Percentiles rank a stretch among this genome's conserved stretches.
phyloP scores from a whole-genome alignment of 2,888 invertebrate species.

The Eubasilissa splendida region DNA sequence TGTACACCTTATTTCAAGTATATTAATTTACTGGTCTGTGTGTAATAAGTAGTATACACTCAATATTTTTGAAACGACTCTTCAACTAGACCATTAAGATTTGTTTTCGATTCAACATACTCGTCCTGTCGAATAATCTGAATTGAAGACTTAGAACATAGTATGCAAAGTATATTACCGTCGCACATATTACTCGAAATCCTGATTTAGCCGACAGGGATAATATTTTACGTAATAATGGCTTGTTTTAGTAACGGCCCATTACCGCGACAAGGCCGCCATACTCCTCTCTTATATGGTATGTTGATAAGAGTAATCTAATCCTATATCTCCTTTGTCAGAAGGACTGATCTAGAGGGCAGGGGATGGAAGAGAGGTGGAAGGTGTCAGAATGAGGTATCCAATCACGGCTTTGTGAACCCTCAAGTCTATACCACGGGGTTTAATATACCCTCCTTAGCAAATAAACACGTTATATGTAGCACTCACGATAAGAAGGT shows the following conservation, averaged over 20 bases:
- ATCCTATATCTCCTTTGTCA: constrained; percentile 31
- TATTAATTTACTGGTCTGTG: too few relatives aligned
- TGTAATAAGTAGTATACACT: too few relatives aligned
- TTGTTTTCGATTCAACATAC: too few relatives aligned
- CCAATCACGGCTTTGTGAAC: constrained; percentile 27
- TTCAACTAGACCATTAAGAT: too few relatives aligned
- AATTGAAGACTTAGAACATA: too few relatives aligned
- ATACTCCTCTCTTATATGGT: constrained; percentile 1
- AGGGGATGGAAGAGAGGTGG: constrained; percentile 12
- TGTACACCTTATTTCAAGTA: too few relatives aligned
- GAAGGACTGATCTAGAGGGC: neutral
- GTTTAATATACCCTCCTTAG: neutral
- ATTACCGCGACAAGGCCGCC: constrained; percentile 8
- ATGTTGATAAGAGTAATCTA: constrained; percentile 33
- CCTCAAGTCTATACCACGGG: neutral
- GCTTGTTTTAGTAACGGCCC: constrained; percentile 31
- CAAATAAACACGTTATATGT: neutral
- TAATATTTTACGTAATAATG: constrained; percentile 54
- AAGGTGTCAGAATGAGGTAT: constrained; percentile 24
- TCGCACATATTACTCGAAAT: neutral
- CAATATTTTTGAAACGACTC: too few relatives aligned
- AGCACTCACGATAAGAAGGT: too few relatives aligned
- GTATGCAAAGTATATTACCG: too few relatives aligned
- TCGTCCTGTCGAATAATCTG: too few relatives aligned
- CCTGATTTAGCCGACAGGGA: constrained; percentile 42